phyloP scores from a whole-genome alignment of 1,140 invertebrate species.

The Nephila pilipes region DNA sequence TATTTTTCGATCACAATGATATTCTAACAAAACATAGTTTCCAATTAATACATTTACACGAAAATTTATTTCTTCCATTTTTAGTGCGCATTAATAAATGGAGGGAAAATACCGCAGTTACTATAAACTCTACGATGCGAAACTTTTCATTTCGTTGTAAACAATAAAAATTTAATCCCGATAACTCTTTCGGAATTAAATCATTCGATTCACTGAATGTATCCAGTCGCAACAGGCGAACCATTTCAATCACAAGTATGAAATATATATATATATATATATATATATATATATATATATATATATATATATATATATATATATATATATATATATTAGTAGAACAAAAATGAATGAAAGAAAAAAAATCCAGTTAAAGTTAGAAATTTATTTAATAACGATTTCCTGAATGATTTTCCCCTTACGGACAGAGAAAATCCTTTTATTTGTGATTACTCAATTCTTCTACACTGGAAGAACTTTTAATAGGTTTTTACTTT shows the following conservation, averaged over 20 bases:
- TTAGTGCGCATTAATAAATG: too few species aligned
- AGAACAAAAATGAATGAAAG: neutral
- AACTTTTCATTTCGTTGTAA: neutral
- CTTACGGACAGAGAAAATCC: slow-evolving; percentile 9
- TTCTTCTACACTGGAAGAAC: neutral
- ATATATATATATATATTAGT: too few species aligned
- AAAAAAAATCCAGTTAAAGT: slow-evolving; percentile 46
- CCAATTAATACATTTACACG: too few species aligned
- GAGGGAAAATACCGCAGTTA: too few species aligned
- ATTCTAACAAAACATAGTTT: too few species aligned
- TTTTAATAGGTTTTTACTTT: slow-evolving; percentile 22
- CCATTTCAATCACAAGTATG: slow-evolving; percentile 24
- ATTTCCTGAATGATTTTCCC: slow-evolving; percentile 28
- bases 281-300: too few species aligned
- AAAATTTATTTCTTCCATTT: too few species aligned
- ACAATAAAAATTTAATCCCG: slow-evolving; percentile 11
- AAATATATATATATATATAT: neutral
- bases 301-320: too few species aligned
- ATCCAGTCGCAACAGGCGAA: neutral
- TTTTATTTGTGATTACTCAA: slow-evolving; percentile 57
- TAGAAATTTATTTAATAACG: slow-evolving; percentile 69
- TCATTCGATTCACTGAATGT: too few species aligned
- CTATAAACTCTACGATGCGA: too few species aligned
- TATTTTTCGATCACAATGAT: too few species aligned
- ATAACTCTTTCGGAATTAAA: slow-evolving; percentile 37